Evolutionary conservation across 1,140 invertebrate species (phyloP).

Genomic region (Cydia amplana): DNA sequence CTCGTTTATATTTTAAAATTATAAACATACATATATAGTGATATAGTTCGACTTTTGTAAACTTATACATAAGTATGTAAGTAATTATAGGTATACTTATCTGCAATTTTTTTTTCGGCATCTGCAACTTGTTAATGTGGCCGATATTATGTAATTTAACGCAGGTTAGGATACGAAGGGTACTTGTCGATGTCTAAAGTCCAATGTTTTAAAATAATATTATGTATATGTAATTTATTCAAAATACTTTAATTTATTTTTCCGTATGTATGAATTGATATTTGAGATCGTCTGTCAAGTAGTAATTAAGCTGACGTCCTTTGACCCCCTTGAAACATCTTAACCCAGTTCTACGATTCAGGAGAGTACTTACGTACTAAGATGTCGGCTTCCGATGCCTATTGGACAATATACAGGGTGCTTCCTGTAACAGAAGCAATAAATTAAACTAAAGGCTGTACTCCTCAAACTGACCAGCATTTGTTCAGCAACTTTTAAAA

Average conservation of each 20-base stretch:
- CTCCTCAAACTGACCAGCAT: too few species aligned
- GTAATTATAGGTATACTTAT: too few species aligned
- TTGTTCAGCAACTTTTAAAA: too few species aligned
- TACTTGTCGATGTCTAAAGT: neutral
- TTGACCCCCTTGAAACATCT: conserved; percentile 22
- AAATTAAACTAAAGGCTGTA: too few species aligned
- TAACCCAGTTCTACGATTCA: conserved; percentile 9
- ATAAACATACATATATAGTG: too few species aligned
- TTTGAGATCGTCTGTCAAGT: conserved; percentile 5
- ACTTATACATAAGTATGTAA: too few species aligned
- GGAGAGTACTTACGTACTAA: neutral
- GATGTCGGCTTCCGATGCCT: neutral
- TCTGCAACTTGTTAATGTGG: too few species aligned
- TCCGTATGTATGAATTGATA: neutral
- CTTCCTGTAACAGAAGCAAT: too few species aligned
- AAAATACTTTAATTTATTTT: neutral
- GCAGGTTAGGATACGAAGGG: neutral
- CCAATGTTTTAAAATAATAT: neutral
- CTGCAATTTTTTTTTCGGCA: too few species aligned
- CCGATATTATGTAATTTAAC: neutral
- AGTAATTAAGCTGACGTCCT: conserved; percentile 1
- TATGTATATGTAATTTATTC: neutral
- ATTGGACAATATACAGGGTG: too few species aligned
- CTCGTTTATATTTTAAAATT: too few species aligned
- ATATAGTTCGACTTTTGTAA: too few species aligned